A percentile compares a stretch with the other conserved stretches of the same genome.
phyloP scores from a whole-genome alignment of 1,140 invertebrate genomes.

The Onthophagus taurus region DNA sequence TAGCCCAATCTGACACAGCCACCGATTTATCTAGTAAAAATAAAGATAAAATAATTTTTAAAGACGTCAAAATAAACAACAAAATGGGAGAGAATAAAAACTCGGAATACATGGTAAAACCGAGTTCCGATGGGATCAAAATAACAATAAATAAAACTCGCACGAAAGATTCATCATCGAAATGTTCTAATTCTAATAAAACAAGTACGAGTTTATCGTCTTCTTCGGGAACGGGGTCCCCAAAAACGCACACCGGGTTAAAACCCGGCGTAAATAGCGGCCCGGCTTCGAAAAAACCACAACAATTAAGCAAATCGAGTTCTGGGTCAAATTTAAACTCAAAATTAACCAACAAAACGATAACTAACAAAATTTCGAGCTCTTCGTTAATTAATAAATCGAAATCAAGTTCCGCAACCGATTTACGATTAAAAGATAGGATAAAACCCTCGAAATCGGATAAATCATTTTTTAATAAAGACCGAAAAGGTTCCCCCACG shows the following conservation, averaged over 20 bases:
- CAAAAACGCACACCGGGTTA: conserved; percentile 69
- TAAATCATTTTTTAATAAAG: conserved; percentile 56
- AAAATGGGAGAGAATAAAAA: conserved; percentile 56
- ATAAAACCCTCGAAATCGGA: conserved; percentile 46
- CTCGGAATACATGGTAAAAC: conserved; percentile 78
- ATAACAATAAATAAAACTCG: conserved; percentile 82
- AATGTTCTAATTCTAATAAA: too few relatives aligned
- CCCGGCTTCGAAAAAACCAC: conserved; percentile 68
- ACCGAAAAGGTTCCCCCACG: conserved; percentile 55
- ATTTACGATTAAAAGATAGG: conserved; percentile 47
- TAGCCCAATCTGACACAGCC: conserved; percentile 50
- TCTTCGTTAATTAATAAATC: conserved; percentile 35
- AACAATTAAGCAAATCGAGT: conserved; percentile 35
- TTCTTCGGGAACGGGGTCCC: conserved; percentile 50
- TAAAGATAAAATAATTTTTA: conserved; percentile 43
- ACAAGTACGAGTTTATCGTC: conserved; percentile 30
- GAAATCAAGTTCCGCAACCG: conserved; percentile 41
- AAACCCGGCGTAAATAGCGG: conserved; percentile 76
- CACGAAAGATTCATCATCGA: conserved; percentile 49
- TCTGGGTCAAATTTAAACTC: conserved; percentile 8
- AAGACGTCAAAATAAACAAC: conserved; percentile 43
- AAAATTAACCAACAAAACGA: not conserved
- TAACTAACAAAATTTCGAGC: conserved; percentile 8
- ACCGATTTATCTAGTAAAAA: conserved; percentile 34
- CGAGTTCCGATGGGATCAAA: conserved; percentile 76